Evolutionary conservation across 2,797 vertebrate species (phyloP), one percentile per base, ranked within the genome.

Genomic region (Helostoma temminkii): DNA sequence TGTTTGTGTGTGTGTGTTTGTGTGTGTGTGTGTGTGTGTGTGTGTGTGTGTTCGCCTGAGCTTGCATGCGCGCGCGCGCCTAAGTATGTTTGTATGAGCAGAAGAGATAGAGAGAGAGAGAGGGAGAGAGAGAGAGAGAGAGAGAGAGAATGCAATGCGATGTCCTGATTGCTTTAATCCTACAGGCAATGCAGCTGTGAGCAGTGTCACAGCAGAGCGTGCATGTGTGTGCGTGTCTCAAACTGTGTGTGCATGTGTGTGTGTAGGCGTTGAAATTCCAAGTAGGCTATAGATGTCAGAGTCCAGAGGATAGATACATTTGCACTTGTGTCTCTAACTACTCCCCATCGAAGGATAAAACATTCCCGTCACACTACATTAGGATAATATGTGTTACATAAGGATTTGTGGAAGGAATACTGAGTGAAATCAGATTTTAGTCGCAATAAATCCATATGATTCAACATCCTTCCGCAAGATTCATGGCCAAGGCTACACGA

Each of bases 151-250:
- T 86, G 91, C 91, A 91, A 87, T 88, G 92, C 90, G 91, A 91
- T 94, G 93, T 93, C 93, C 93, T 93, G 93, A 93, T 93, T 95
- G 93, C 93, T 93, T 95, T 94, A 93, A 96, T 95, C 96, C 97
- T 95, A 95, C 94, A 96, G 96, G 96, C 96, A 97, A 95, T 98
- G 97, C 96, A 98, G 97, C 94, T 97, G 96, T 97, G 95, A 95
- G 96, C 95, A 92, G 88, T 91, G 91, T 91, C 89, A 90, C 88
- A 87, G 89, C 86, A 81, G 84, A 77, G 39, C 77, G 80, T 64
- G 83, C 61, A 41, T 45, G 73, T 15, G 73, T 15, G 76, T 46
- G 73, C 42, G 81, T 43, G 61, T 66, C 57, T 67, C 45, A 39
- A 78, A 71, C 45, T 69, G 93, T 94, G 94, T 94, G 63, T 53